Percentiles rank a stretch among this genome's conserved stretches.
Evolutionary conservation across 2,797 vertebrate species (phyloP).

Genomic region (Gymnothorax javanicus): DNA sequence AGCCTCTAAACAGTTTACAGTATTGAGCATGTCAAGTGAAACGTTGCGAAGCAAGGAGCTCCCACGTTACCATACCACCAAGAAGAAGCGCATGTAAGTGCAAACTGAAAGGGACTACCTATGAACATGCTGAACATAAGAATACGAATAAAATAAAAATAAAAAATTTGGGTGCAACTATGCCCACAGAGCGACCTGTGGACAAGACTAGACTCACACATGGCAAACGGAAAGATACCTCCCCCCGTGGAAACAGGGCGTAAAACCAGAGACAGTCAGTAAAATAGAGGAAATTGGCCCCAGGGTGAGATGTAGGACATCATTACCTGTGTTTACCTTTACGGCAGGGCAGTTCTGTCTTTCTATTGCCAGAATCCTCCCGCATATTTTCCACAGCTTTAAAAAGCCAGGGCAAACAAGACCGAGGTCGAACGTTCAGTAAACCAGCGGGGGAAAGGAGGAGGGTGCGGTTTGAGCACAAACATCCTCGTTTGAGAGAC

Average conservation of each 20-base stretch:
- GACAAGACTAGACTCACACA: not conserved
- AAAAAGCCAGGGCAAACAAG: not conserved
- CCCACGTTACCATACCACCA: not conserved
- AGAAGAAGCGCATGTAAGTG: not conserved
- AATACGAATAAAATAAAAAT: not conserved
- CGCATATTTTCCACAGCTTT: not conserved
- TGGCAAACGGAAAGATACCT: conserved; percentile 7
- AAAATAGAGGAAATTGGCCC: conserved; percentile 32
- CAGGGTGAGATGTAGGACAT: conserved; percentile 37
- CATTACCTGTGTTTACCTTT: conserved; percentile 41
- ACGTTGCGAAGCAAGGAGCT: not conserved
- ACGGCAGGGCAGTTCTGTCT: no score
- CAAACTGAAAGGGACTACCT: not conserved
- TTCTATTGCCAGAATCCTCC: not conserved
- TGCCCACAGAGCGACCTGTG: not conserved
- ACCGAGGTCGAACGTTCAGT: not conserved
- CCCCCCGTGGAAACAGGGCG: conserved; percentile 23
- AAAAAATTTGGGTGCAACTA: not conserved
- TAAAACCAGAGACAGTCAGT: conserved; percentile 32
- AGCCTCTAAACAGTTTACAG: conserved; percentile 7
- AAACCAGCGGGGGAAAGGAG: not conserved
- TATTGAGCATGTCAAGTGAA: not conserved
- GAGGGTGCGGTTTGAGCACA: not conserved
- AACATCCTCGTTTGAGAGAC: not conserved
- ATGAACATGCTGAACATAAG: not conserved